These are phyloP conservation scores for Heliconius ethilla DNA, from an alignment of 2,888 invertebrate species.

Conservation along the genomic window DNA sequence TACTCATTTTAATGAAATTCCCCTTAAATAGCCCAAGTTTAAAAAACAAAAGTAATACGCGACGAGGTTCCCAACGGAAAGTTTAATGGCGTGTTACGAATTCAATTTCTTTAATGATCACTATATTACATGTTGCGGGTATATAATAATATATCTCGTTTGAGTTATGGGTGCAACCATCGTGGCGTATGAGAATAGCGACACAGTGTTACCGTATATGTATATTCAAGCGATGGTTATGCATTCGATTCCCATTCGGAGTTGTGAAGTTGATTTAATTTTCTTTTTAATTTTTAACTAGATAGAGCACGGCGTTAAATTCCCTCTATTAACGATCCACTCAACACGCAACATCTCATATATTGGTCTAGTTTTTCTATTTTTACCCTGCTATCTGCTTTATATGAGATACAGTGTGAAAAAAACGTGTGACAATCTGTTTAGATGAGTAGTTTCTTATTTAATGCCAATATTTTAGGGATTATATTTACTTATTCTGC, in stretches of 20 bases:
- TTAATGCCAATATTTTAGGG: not conserved
- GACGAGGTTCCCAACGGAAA: slow-evolving; percentile 64
- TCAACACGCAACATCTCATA: too few relatives aligned
- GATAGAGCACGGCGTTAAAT: too few relatives aligned
- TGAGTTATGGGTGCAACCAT: not conserved
- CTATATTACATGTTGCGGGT: slow-evolving; percentile 24
- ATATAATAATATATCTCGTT: slow-evolving; percentile 18
- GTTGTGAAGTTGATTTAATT: too few relatives aligned
- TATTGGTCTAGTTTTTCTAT: too few relatives aligned
- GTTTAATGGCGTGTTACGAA: slow-evolving; percentile 76
- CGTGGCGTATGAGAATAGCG: not conserved
- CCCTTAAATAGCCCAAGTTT: slow-evolving; percentile 70
- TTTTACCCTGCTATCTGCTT: too few relatives aligned
- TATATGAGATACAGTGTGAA: not conserved
- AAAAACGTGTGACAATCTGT: not conserved
- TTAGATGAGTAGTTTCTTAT: not conserved
- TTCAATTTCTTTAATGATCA: slow-evolving; percentile 52
- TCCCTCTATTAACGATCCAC: too few relatives aligned
- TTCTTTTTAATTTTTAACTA: not conserved
- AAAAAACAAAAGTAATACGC: slow-evolving; percentile 68
- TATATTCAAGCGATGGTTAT: not conserved
- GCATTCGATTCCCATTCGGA: not conserved
- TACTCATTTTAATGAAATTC: slow-evolving; percentile 64
- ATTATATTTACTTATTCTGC: not conserved
- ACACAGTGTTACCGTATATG: not conserved